Evolutionary conservation across 2,113 vertebrate species (phyloP).

Genomic region (Egretta garzetta): DNA sequence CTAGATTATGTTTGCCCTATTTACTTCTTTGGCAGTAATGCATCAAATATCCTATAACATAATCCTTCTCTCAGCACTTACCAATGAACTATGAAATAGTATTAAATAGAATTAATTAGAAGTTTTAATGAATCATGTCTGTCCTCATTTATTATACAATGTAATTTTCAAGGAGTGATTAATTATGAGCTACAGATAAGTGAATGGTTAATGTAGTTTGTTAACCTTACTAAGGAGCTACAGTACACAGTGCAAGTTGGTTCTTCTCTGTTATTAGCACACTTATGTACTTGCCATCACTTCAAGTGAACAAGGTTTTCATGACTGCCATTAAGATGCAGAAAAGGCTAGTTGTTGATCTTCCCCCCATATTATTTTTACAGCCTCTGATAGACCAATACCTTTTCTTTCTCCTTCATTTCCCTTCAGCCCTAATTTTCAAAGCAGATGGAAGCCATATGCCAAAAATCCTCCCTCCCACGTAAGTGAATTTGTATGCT

Average conservation of each 20-base stretch:
- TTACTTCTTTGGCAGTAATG: conserved; percentile 72
- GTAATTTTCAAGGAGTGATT: conserved; percentile 82
- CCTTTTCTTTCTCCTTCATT: background rate
- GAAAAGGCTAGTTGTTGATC: conserved; percentile 4
- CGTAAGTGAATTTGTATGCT: background rate
- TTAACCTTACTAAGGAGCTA: conserved; percentile 75
- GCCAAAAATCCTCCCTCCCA: background rate
- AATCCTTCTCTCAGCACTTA: conserved; percentile 80
- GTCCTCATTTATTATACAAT: conserved; percentile 84
- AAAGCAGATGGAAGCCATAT: background rate
- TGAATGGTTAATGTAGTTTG: conserved; percentile 80
- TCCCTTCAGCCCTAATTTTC: background rate
- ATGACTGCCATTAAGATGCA: conserved; percentile 34
- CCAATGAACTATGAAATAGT: conserved; percentile 84
- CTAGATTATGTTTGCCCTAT: conserved; percentile 66
- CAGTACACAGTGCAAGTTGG: conserved; percentile 52
- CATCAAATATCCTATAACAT: conserved; percentile 70
- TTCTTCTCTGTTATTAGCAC: conserved; percentile 59
- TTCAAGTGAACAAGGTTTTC: conserved; percentile 47
- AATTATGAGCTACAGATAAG: conserved; percentile 80
- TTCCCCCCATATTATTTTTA: background rate
- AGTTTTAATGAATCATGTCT: conserved; percentile 85
- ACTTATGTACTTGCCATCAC: conserved; percentile 21
- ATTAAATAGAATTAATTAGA: conserved; percentile 87
- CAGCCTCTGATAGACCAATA: background rate